phyloP scores from a whole-genome alignment of 2,797 vertebrate genomes.

The Scleropages formosus region DNA sequence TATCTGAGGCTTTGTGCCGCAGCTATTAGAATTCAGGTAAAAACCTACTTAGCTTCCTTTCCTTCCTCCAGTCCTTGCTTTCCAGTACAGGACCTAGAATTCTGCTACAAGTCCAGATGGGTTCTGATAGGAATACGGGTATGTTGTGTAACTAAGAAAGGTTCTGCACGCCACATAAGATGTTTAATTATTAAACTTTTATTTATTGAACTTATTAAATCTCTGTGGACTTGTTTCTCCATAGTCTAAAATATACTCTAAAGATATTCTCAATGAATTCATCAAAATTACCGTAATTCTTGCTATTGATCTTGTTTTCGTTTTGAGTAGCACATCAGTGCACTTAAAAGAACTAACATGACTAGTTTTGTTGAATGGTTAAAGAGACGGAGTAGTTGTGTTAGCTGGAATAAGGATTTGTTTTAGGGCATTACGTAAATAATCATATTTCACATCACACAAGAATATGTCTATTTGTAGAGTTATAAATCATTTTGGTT shows the following conservation, averaged over 20 bases:
- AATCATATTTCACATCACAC: no score
- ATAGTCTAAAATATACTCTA: no score
- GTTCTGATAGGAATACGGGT: not conserved
- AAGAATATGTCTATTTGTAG: no score
- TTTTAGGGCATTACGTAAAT: not conserved
- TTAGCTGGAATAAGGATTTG: not conserved
- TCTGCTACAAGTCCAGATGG: conserved; percentile 1
- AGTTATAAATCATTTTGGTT: no score
- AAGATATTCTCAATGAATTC: no score
- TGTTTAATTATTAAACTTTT: no score
- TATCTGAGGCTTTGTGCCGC: conserved; percentile 4
- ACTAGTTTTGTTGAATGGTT: not conserved
- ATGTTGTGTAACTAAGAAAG: no score
- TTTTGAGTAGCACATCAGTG: not conserved
- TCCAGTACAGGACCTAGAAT: not conserved
- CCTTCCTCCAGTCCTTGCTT: not conserved
- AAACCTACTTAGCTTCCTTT: conserved; percentile 10
- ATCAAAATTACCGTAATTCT: not conserved
- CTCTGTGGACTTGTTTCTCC: no score
- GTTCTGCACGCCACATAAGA: no score
- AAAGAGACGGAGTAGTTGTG: not conserved
- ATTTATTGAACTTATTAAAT: no score
- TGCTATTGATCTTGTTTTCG: not conserved
- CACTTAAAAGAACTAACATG: no score
- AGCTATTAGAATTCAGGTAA: not conserved